Base-by-base conservation (phyloP, 2,888 invertebrate species). In the Chrysomela aeneicollis region DNA sequence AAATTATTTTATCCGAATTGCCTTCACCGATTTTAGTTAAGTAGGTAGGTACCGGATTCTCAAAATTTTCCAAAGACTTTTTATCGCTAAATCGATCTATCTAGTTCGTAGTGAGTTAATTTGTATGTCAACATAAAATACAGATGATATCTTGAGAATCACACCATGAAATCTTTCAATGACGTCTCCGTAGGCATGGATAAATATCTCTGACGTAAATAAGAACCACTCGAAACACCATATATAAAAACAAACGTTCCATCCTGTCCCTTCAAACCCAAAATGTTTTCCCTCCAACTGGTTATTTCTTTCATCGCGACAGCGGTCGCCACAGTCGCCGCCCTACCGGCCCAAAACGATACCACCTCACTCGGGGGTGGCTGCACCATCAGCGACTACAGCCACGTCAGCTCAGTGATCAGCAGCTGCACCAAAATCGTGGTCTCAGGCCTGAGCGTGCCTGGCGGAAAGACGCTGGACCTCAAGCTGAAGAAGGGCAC, bases 381-480 rank as follows among this genome's bases (percentile, higher is more conserved):
- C 19, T 64, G 64, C 52, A 58, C 53, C 12, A 61, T 64, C 26
- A 47, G 46, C 12, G 26, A 18, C 17, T 61, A 21, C 37, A 12
- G 9, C 1, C 50, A 64, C 12, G 61, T 64, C n/a, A 22, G 15
- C 30, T 37, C 42, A 17, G 61, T 58, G 9, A 46, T 61, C 18
- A 61, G 32, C 4, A 64, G 37, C 10, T 64, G 64, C 47, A 61
- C 21, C 6, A 49, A 51, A n/a, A 37, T 64, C 4, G 53, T 58
- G 1, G 21, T 64, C 10, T n/a, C 42, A 8, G 26, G 26, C n/a
- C 46, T 64, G 3, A 21, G 51, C 12, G 64, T 64, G 17, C 61
- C 64, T 18, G 64, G 47, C 2, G 64, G 64, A 17, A 57, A 61
- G 49, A 22, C 57, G 12, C 46, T 64, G 19, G n/a, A 46, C 8